Evolutionary conservation across 1,140 invertebrate species (phyloP).

Genomic region (Tachypleus tridentatus): DNA sequence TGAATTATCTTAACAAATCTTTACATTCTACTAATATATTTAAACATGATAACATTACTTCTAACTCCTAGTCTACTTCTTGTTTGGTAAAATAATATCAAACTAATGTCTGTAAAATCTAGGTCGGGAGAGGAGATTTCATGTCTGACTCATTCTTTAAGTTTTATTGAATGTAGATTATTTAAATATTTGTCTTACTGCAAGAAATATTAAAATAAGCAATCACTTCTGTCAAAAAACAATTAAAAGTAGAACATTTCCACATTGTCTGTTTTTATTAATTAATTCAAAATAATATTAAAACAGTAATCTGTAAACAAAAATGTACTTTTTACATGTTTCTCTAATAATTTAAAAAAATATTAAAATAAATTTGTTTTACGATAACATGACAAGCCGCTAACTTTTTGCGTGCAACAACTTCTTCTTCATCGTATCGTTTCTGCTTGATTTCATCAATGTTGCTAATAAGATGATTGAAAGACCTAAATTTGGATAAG

Average conservation of each 20-base stretch:
- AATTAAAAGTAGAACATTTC: conserved; percentile 27
- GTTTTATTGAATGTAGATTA: too few relatives aligned
- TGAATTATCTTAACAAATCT: too few relatives aligned
- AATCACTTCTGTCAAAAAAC: conserved; percentile 2
- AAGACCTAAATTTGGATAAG: conserved; percentile 46
- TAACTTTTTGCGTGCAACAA: not conserved
- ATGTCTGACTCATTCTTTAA: too few relatives aligned
- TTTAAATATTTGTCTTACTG: too few relatives aligned
- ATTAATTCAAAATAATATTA: conserved; percentile 10
- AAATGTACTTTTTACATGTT: not conserved
- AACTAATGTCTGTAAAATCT: too few relatives aligned
- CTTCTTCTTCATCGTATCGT: conserved; percentile 60
- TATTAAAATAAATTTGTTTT: conserved; percentile 2
- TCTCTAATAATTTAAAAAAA: conserved; percentile 1
- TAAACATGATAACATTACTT: too few relatives aligned
- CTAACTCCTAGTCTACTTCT: too few relatives aligned
- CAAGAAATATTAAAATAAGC: too few relatives aligned
- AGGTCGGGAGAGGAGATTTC: too few relatives aligned
- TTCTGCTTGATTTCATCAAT: conserved; percentile 80
- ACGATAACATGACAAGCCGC: conserved; percentile 2
- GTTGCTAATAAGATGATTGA: conserved; percentile 73
- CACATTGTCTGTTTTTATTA: not conserved
- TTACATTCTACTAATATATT: too few relatives aligned
- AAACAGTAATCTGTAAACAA: conserved; percentile 16
- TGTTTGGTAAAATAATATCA: too few relatives aligned